These are phyloP conservation scores for Acanthacorydalis orientalis DNA, from an alignment of 2,888 invertebrate species.

Conservation along the genomic window DNA sequence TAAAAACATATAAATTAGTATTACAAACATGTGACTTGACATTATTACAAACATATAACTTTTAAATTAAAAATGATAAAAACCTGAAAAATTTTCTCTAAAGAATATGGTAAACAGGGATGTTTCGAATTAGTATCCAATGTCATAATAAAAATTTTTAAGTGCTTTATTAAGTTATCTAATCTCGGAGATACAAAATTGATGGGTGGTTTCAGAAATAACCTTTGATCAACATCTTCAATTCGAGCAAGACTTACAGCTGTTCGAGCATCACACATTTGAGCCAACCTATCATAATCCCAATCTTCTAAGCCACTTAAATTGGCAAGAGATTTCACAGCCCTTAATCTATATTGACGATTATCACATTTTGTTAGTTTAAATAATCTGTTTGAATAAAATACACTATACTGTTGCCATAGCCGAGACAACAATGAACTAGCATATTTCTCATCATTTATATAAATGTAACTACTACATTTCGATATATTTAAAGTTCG, in stretches of 20 bases:
- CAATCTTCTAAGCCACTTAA: conserved; percentile 39
- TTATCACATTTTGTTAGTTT: conserved; percentile 49
- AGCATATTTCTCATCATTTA: conserved; percentile 7
- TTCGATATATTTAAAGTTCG: conserved; percentile 7
- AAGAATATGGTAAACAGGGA: conserved; percentile 30
- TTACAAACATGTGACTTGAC: neutral
- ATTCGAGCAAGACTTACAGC: conserved; percentile 64
- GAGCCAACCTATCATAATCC: conserved; percentile 40
- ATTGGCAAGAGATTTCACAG: conserved; percentile 44
- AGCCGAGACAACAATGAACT: conserved; percentile 10
- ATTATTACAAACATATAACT: neutral
- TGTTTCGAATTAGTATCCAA: conserved; percentile 26
- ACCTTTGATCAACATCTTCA: conserved; percentile 46
- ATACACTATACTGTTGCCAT: conserved; percentile 20
- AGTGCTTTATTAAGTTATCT: conserved; percentile 21
- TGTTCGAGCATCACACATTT: conserved; percentile 59
- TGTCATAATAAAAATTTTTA: conserved; percentile 25
- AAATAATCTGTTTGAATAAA: conserved; percentile 41
- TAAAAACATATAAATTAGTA: too few species aligned
- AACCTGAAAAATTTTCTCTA: conserved; percentile 27
- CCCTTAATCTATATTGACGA: conserved; percentile 40
- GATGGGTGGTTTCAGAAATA: conserved; percentile 54
- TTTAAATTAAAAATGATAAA: conserved; percentile 11
- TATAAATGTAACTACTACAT: conserved; percentile 7
- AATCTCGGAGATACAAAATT: conserved; percentile 17